Base-by-base conservation (phyloP, 2,888 invertebrate genomes). In the Lathronympha strigana region DNA sequence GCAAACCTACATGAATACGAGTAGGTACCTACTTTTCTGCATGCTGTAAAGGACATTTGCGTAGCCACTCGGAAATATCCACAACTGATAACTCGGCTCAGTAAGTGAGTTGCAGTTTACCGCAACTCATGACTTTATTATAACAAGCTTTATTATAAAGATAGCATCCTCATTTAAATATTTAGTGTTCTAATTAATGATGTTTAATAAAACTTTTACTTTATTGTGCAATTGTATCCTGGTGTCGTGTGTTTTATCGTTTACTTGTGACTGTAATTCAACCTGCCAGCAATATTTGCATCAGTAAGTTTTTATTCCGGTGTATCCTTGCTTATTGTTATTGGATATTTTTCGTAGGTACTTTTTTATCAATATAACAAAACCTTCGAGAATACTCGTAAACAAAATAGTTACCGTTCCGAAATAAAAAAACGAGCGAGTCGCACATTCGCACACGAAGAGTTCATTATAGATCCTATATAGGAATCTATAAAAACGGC, bases 101-200 rank as follows among this genome's bases (percentile, higher is more conserved):
- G 55, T 31, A 43, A 47, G 23, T 47, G n/a, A 5, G 13, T 9
- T 23, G 17, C 31, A n/a, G 54, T 38, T 25, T 28, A 17, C 47
- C 6, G 23, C 25, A 54, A n/a, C 68, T 75, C 71, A 71, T 73
- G 74, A 71, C 43, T 57, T 57, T 50, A 63, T 57, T 63, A 19
- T 25, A 43, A 4, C 28, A 17, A 60, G 33, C 25, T 19, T 23
- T 5, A 60, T 17, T 45, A 28, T 15, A 43, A 31, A 58, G 43
- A 45, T 25, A 23, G 25, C 58, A 51, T 51, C 54, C 43, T 55
- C 11, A 11, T 36, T 4, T 47, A 43, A n/a, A 17, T 33, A 25
- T 45, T 40, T 43, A 63, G 17, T 19, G 17, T 36, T 38, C 28
- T 19, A 31, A 28, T 53, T 45, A 51, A 45, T 45, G 36, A 64